These are phyloP conservation scores for Altica lythri DNA, from an alignment of 2,888 invertebrate species.

Conservation along the genomic window DNA sequence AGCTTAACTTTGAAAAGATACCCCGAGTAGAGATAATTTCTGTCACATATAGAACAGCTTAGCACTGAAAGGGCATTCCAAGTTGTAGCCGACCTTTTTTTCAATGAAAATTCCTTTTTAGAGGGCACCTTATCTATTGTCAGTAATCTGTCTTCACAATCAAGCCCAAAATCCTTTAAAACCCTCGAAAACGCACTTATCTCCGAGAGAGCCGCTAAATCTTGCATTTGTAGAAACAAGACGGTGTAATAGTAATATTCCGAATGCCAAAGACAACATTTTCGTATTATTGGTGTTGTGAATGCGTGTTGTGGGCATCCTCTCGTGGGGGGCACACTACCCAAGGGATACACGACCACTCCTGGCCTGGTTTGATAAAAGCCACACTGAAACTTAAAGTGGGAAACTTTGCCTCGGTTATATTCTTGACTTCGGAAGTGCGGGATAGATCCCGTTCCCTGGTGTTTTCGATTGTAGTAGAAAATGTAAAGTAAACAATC, in stretches of 20 bases:
- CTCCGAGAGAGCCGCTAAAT: constrained; percentile 17
- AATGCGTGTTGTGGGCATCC: constrained; percentile 28
- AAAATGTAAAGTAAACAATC: background rate
- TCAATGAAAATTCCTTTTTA: constrained; percentile 12
- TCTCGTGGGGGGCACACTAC: background rate
- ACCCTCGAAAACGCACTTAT: constrained; percentile 14
- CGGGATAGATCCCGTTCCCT: background rate
- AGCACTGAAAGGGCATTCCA: too few species aligned
- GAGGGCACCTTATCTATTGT: background rate
- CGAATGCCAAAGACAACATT: constrained; percentile 31
- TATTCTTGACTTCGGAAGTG: constrained; percentile 7
- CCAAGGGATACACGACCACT: constrained; percentile 12
- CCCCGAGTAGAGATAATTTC: too few species aligned
- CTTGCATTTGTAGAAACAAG: constrained; percentile 11
- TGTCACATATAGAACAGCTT: too few species aligned
- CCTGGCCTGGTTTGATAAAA: constrained; percentile 26
- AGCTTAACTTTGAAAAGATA: too few species aligned
- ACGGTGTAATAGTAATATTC: constrained; percentile 27
- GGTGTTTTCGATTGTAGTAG: background rate
- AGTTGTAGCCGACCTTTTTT: too few species aligned
- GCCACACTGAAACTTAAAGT: constrained; percentile 16
- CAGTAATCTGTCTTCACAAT: constrained; percentile 5
- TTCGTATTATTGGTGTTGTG: constrained; percentile 26
- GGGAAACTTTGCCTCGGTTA: constrained; percentile 6
- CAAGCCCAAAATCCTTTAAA: constrained; percentile 8